Percentiles rank a stretch among this genome's conserved stretches.
These are phyloP conservation scores for Cosmopolites sordidus DNA, from an alignment of 2,888 invertebrate genomes.

Conservation along the genomic window DNA sequence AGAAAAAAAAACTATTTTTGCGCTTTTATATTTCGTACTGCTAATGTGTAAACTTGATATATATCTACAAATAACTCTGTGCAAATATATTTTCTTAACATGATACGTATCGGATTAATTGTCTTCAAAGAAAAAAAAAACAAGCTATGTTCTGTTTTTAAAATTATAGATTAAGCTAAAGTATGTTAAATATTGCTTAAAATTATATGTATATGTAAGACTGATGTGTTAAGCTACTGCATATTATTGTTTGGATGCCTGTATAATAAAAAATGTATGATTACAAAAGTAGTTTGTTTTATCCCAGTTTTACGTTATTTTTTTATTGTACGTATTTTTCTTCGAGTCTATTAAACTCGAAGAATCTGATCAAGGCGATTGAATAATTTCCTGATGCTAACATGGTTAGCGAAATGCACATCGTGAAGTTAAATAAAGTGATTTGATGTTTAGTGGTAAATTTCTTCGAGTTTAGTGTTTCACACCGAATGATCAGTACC, in stretches of 20 bases:
- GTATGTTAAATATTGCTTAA: constrained; percentile 36
- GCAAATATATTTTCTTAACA: constrained; percentile 24
- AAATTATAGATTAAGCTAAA: constrained; percentile 32
- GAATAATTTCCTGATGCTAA: too few relatives aligned
- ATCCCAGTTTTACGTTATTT: constrained; percentile 6
- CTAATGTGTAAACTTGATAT: constrained; percentile 15
- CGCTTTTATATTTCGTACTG: constrained; percentile 19
- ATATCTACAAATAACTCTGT: constrained; percentile 17
- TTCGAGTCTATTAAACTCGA: too few relatives aligned
- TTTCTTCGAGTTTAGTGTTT: too few relatives aligned
- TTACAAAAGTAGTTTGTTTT: constrained; percentile 23
- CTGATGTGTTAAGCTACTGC: constrained; percentile 47
- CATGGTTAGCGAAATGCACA: too few relatives aligned
- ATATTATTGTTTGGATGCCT: constrained; percentile 44
- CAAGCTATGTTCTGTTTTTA: constrained; percentile 17
- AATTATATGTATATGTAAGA: constrained; percentile 44
- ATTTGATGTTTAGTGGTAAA: too few relatives aligned
- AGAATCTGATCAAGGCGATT: too few relatives aligned
- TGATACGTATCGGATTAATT: constrained; percentile 15
- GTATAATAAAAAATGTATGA: constrained; percentile 47
- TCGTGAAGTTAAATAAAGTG: too few relatives aligned
- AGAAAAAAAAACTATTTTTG: constrained; percentile 12
- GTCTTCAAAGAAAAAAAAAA: constrained; percentile 13
- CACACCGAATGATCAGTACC: too few relatives aligned
- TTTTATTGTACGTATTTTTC: background rate